A percentile compares a stretch with the other conserved stretches of the same genome.
Conservation (phyloP, 2,113 vertebrate genomes). For the Pomatostomus ruficeps region DNA sequence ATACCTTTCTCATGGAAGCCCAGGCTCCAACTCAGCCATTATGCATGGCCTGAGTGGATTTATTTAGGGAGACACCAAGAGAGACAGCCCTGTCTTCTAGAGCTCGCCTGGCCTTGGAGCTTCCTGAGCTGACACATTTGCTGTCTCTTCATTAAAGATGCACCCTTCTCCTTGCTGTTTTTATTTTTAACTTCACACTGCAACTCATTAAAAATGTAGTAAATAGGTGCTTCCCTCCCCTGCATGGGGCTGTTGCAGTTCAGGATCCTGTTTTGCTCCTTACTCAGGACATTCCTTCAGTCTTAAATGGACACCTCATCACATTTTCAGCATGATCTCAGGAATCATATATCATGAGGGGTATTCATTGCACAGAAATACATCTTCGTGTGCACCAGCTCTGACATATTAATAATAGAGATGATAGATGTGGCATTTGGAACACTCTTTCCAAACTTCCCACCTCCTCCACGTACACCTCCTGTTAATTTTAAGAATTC, state of each 20-base stretch:
- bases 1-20: not conserved
- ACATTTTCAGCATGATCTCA: not conserved
- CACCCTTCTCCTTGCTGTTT: not conserved
- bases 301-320: not conserved
- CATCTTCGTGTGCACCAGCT: not conserved
- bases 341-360: not conserved
- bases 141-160: not conserved
- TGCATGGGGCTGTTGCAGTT: not conserved
- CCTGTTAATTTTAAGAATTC: constrained; percentile 18
- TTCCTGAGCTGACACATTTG: not conserved
- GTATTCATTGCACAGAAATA: not conserved
- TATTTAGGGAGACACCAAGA: not conserved
- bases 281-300: not conserved
- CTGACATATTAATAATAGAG: not conserved
- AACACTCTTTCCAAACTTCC: not conserved
- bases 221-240: not conserved
- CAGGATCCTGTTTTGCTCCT: not conserved
- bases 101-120: not conserved
- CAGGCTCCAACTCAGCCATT: not conserved
- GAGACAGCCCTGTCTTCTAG: not conserved
- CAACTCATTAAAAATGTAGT: not conserved
- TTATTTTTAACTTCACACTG: not conserved
- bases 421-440: constrained; percentile 13
- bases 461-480: not conserved
- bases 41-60: not conserved